Evolutionary conservation across 2,888 invertebrate genomes (phyloP).

Genomic region (Drosophila neotestacea): DNA sequence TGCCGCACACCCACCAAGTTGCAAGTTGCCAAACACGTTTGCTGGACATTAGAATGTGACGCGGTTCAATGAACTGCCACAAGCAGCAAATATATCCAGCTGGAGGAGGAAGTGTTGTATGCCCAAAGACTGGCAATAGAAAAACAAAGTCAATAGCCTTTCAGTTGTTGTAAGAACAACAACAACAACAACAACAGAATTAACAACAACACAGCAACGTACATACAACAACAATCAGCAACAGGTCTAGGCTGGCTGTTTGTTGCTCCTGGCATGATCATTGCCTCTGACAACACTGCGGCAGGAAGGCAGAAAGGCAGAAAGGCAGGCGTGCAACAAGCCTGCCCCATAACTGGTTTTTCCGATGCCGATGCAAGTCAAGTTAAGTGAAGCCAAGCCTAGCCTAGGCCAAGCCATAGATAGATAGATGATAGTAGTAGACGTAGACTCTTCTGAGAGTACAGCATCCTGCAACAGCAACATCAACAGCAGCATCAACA

Average conservation of each 20-base stretch:
- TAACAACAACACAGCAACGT: constrained; percentile 20
- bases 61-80: constrained; percentile 65
- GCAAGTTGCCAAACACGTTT: constrained; percentile 73
- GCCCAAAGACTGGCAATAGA: constrained; percentile 70
- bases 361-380: constrained; percentile 22
- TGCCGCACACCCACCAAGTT: constrained; percentile 41
- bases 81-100: constrained; percentile 49
- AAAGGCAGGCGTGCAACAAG: constrained; percentile 59
- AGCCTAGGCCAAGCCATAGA: constrained; percentile 58
- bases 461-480: constrained; percentile 50
- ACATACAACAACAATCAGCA: constrained; percentile 44
- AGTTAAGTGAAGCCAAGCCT: constrained; percentile 20
- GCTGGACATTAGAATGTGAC: constrained; percentile 69
- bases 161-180: constrained; percentile 40
- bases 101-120: constrained; percentile 69
- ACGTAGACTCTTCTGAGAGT: constrained; percentile 27
- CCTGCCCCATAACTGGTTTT: constrained; percentile 76
- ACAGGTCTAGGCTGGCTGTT: constrained; percentile 70
- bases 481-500: constrained; percentile 5
- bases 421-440: constrained; percentile 69
- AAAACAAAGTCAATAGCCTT: constrained; percentile 76
- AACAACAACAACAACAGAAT: constrained; percentile 23
- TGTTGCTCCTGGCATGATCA: constrained; percentile 68
- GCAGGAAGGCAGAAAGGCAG: constrained; percentile 6
- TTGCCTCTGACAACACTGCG: constrained; percentile 56